A percentile compares a stretch with the other conserved stretches of the same genome.
These are phyloP conservation scores for Microplitis mediator DNA, from an alignment of 1,140 invertebrate genomes.

Conservation along the genomic window DNA sequence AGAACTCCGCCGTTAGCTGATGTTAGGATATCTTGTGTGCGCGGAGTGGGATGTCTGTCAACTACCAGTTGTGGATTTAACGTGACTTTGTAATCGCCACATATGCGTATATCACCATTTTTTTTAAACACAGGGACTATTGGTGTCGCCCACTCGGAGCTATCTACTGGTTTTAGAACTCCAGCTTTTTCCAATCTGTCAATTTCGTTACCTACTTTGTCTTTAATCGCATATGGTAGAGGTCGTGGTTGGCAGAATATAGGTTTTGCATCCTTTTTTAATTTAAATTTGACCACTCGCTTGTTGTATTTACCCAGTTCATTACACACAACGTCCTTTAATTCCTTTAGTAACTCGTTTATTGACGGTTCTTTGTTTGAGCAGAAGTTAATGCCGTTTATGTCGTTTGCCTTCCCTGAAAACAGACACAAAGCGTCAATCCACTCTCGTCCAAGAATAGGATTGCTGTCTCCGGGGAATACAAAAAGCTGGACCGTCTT, in stretches of 20 bases:
- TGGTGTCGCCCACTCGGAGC: conserved; percentile 3
- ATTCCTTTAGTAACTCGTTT: neutral
- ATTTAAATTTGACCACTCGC: neutral
- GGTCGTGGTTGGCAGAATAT: neutral
- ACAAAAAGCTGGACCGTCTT: no score
- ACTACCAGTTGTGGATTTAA: neutral
- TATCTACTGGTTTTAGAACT: neutral
- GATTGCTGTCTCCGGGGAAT: no score
- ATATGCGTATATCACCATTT: neutral
- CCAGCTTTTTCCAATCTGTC: neutral
- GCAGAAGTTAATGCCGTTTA: neutral
- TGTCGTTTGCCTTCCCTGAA: no score
- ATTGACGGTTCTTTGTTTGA: neutral
- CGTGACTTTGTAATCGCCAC: conserved; percentile 12
- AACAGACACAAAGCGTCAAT: no score
- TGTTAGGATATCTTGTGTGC: neutral
- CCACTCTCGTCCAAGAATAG: no score
- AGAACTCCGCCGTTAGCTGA: neutral
- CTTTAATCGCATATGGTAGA: neutral
- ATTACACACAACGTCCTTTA: neutral
- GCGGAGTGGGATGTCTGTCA: neutral
- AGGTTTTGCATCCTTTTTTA: neutral
- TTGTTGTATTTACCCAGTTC: neutral
- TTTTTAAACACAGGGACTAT: neutral
- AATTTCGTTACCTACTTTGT: neutral